A percentile compares a stretch with the other conserved stretches of the same genome.
phyloP scores from a whole-genome alignment of 1,140 invertebrate genomes.

The Cydia amplana region DNA sequence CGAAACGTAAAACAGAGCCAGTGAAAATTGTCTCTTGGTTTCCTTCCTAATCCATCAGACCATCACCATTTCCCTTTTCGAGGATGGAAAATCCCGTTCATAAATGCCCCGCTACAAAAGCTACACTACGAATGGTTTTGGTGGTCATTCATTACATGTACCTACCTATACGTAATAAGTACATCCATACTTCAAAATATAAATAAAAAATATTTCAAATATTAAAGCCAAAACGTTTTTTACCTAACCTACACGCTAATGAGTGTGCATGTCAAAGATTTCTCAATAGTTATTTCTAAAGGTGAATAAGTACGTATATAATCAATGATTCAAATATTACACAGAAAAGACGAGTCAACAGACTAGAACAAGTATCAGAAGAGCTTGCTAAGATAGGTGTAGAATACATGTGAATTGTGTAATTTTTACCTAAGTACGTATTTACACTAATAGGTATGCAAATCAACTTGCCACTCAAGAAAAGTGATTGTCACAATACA shows the following conservation, averaged over 20 bases:
- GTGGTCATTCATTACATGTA: too few relatives aligned
- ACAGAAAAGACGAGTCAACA: constrained; percentile 26
- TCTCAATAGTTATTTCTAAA: constrained; percentile 2
- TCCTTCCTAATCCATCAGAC: too few relatives aligned
- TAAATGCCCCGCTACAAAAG: too few relatives aligned
- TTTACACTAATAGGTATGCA: constrained; percentile 15
- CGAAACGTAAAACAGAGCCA: too few relatives aligned
- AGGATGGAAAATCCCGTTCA: too few relatives aligned
- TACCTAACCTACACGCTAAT: constrained; percentile 20
- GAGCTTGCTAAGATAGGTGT: constrained; percentile 23
- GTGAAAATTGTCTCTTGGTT: too few relatives aligned
- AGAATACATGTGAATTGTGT: constrained; percentile 3
- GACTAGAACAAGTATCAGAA: constrained; percentile 24
- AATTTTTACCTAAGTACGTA: neutral
- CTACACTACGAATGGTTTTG: too few relatives aligned
- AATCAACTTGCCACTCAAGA: neutral
- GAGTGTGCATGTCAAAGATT: constrained; percentile 7
- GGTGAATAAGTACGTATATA: neutral
- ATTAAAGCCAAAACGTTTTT: constrained; percentile 23
- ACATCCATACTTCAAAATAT: neutral
- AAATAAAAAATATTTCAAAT: constrained; percentile 32
- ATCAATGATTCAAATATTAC: constrained; percentile 11
- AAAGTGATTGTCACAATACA: neutral
- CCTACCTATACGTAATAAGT: too few relatives aligned
- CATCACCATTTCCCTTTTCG: too few relatives aligned